A percentile compares a stretch with the other conserved stretches of the same genome.
These are phyloP conservation scores for Microctonus aethiopoides DNA, from an alignment of 2,888 invertebrate species.

Conservation along the genomic window DNA sequence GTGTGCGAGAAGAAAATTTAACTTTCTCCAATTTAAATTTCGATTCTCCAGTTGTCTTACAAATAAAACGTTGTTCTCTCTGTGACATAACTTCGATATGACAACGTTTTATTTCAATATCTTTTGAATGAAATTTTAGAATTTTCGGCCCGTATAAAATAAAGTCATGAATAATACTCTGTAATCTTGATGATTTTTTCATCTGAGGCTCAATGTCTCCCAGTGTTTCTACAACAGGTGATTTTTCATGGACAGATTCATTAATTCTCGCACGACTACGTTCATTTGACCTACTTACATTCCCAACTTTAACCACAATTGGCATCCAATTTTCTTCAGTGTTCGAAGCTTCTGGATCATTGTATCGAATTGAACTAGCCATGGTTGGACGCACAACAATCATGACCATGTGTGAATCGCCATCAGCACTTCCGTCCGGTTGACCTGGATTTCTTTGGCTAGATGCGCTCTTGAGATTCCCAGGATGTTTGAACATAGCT, in stretches of 20 bases:
- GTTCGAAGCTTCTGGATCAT: slow-evolving; percentile 22
- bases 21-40: not conserved
- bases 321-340: not conserved
- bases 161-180: not conserved
- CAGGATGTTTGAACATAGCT: not conserved
- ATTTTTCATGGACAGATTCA: too few species aligned
- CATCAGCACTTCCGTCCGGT: slow-evolving; percentile 5
- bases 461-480: not conserved
- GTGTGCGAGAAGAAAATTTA: not conserved
- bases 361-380: slow-evolving; percentile 44
- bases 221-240: too few species aligned
- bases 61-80: not conserved
- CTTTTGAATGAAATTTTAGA: not conserved
- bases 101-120: not conserved
- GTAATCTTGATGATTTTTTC: not conserved
- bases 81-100: not conserved
- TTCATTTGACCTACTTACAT: not conserved
- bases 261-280: not conserved
- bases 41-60: not conserved
- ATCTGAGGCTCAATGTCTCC: not conserved
- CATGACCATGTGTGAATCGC: not conserved
- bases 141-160: not conserved
- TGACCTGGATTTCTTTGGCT: slow-evolving; percentile 8
- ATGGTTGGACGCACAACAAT: not conserved
- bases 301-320: not conserved